Conservation (phyloP, 2,888 invertebrate genomes). For the Ormyrus labotus region DNA sequence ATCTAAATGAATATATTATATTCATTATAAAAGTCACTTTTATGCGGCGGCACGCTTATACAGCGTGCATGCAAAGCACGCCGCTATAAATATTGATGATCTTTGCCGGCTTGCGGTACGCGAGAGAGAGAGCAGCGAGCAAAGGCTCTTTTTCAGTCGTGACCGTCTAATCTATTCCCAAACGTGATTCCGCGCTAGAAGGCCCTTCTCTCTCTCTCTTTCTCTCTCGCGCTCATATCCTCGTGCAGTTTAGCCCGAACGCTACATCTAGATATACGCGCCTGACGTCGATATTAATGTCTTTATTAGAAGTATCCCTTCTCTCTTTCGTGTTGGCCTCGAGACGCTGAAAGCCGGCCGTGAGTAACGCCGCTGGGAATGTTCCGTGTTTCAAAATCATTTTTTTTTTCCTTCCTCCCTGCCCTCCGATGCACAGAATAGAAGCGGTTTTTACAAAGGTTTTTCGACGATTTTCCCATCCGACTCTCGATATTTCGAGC, state of each 20-base stretch:
- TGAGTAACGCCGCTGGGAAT: slow-evolving; percentile 48
- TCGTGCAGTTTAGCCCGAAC: slow-evolving; percentile 27
- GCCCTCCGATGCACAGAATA: neutral
- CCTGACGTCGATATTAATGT: slow-evolving; percentile 73
- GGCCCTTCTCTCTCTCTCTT: slow-evolving; percentile 28
- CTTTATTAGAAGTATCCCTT: slow-evolving; percentile 68
- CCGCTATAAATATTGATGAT: slow-evolving; percentile 66
- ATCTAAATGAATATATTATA: slow-evolving; percentile 64
- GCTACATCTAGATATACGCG: slow-evolving; percentile 66
- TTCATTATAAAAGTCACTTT: slow-evolving; percentile 63
- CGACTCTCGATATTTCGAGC: slow-evolving; percentile 43
- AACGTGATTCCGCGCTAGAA: slow-evolving; percentile 58
- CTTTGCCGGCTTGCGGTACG: slow-evolving; percentile 61
- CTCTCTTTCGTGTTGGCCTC: slow-evolving; percentile 34
- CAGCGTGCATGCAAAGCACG: slow-evolving; percentile 52
- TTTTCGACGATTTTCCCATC: slow-evolving; percentile 30
- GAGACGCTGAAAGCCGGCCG: slow-evolving; percentile 43
- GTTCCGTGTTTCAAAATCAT: slow-evolving; percentile 51
- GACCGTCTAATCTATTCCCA: slow-evolving; percentile 70
- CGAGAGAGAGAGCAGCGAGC: too few species aligned
- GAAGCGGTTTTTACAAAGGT: neutral
- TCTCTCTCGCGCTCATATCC: slow-evolving; percentile 10
- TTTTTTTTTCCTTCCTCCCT: slow-evolving; percentile 4
- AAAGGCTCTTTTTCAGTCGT: slow-evolving; percentile 64
- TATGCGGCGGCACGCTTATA: slow-evolving; percentile 20